Percentiles rank a stretch among this genome's conserved stretches.
These are phyloP conservation scores for Antidorcas marsupialis DNA, from an alignment of 2,113 vertebrate species.

Conservation along the genomic window DNA sequence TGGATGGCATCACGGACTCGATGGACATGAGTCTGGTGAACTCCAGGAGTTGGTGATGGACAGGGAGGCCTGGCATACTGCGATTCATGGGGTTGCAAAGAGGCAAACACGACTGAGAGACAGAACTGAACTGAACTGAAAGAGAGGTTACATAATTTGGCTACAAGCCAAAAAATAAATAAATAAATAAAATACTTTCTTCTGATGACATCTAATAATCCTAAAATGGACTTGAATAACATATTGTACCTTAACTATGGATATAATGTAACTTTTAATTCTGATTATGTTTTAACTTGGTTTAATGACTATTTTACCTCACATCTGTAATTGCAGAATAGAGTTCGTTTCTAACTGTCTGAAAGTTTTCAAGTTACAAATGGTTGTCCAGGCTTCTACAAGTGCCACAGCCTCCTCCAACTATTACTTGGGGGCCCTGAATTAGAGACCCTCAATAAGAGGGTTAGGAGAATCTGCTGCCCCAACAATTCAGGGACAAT, in stretches of 20 bases:
- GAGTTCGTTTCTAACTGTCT: neutral
- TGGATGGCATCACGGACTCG: too few relatives aligned
- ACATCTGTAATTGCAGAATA: neutral
- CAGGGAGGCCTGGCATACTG: too few relatives aligned
- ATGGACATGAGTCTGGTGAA: too few relatives aligned
- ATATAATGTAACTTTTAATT: neutral
- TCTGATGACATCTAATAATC: neutral
- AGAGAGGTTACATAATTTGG: neutral
- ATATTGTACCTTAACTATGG: neutral
- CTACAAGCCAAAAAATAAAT: neutral
- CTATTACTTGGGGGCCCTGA: neutral
- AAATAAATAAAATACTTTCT: neutral
- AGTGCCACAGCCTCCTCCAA: neutral
- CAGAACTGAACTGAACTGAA: neutral
- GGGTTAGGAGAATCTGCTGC: neutral
- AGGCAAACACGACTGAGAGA: accelerated
- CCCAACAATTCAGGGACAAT: neutral
- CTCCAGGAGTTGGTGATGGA: too few relatives aligned
- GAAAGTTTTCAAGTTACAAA: neutral
- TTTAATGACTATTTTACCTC: neutral
- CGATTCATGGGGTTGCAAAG: accelerated
- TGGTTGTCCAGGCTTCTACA: accelerated
- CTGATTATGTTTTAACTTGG: neutral
- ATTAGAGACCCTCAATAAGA: neutral
- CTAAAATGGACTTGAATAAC: neutral